phyloP scores from a whole-genome alignment of 2,797 vertebrate genomes.

The Hydrophis major region DNA sequence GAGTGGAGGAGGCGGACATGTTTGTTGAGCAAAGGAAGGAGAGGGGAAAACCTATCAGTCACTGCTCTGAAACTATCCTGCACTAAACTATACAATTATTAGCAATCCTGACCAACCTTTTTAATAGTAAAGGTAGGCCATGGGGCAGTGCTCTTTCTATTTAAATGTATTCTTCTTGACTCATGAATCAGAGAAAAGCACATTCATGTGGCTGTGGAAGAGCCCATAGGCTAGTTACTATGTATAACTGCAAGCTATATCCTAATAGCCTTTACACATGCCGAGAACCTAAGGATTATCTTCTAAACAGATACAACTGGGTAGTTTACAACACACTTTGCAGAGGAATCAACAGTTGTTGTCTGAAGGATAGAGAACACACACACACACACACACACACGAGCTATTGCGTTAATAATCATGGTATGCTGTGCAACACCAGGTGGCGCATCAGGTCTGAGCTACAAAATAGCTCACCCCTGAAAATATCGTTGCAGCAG shows the following conservation, averaged over 20 bases:
- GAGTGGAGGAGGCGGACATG: neutral
- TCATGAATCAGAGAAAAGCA: neutral
- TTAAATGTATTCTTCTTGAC: neutral
- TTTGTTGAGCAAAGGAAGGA: neutral
- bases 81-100: neutral
- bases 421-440: neutral
- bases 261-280: neutral
- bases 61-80: neutral
- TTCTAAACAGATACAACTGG: neutral
- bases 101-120: neutral
- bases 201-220: neutral
- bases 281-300: neutral
- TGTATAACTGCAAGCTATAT: neutral
- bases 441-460: slow-evolving; percentile 2
- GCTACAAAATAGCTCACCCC: neutral
- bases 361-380: neutral
- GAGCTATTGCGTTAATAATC: neutral
- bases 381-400: too few relatives aligned
- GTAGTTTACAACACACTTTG: neutral
- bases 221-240: neutral
- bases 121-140: neutral
- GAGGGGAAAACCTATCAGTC: neutral
- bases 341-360: neutral
- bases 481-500: neutral
- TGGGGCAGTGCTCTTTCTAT: neutral